Evolutionary conservation across 2,113 vertebrate genomes (phyloP), one percentile per base, ranked within the genome.

Genomic region (Uria aalge): DNA sequence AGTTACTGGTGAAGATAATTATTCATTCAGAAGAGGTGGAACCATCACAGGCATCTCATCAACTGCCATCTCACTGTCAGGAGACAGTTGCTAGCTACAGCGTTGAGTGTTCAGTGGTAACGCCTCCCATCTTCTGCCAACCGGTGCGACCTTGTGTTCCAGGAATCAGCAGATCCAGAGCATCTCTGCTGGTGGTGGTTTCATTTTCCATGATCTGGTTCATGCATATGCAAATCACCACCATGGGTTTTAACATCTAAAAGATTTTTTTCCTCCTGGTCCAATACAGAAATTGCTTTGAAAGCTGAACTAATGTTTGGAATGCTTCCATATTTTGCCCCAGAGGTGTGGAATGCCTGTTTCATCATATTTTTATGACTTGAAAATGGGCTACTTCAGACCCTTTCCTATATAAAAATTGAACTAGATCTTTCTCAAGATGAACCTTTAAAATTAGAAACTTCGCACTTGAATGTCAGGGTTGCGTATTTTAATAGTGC

Each of bases 91-190:
- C 32, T 34, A 30, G 16, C 45, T 76, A 5, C 34, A 53, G 18
- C 3, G 0, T 34, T 38, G 36, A 21, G 16, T 38, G 38, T 62
- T 88, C 16, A 19, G 9, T 32, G 56, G 8, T 55, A 27, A 47
- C 4, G 2, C 15, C 30, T 83, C 7, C 21, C 12, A 5, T 34
- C 47, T 29, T 76, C 68, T 84, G 47, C 47, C 47, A 52, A 1
- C 0, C 1, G 30, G 23, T 7, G 3, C 0, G 3, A 14, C 52
- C 29, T 45, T 53, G 57, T 1, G 0, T 88, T 67, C 41, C 10
- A 7, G 86, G 32, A 56, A 55, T 76, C 50, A 29, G 43, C 62
- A 38, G 34, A 64, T 69, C 40, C 55, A 76, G 43, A 77, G 41
- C 27, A 14, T 20, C 52, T 81, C 48, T 76, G 45, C 50, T 57